Conservation (phyloP, 2,113 vertebrate species). For the Hemiprocne comata region DNA sequence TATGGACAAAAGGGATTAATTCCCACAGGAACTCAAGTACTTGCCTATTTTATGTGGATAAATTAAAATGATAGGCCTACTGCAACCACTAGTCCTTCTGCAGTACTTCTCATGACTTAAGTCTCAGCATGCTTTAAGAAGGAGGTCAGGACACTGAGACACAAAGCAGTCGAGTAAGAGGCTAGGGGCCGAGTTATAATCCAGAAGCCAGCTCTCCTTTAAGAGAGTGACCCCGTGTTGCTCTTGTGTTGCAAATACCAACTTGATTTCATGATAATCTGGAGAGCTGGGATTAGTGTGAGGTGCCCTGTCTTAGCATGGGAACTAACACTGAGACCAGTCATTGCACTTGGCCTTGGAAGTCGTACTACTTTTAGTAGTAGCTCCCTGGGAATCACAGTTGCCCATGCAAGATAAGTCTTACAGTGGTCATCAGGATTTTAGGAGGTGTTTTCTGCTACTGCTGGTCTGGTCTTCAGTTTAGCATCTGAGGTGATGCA, state of each 20-base stretch:
- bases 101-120: neutral
- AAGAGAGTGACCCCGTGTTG: neutral
- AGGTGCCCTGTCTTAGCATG: neutral
- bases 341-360: neutral
- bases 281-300: neutral
- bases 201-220: neutral
- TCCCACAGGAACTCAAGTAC: neutral
- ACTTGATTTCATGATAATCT: neutral
- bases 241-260: neutral
- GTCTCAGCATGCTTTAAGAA: neutral
- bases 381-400: neutral
- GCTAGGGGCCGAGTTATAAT: neutral
- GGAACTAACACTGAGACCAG: neutral
- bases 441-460: neutral
- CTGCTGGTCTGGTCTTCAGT: neutral
- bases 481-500: neutral
- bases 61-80: neutral
- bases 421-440: neutral
- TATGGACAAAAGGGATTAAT: neutral
- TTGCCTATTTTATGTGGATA: neutral
- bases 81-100: neutral
- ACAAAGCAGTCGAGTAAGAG: neutral
- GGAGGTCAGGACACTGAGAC: neutral
- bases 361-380: rapidly evolving
- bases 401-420: neutral